Conservation (phyloP, 2,113 vertebrate genomes). For the Dromaius novaehollandiae region DNA sequence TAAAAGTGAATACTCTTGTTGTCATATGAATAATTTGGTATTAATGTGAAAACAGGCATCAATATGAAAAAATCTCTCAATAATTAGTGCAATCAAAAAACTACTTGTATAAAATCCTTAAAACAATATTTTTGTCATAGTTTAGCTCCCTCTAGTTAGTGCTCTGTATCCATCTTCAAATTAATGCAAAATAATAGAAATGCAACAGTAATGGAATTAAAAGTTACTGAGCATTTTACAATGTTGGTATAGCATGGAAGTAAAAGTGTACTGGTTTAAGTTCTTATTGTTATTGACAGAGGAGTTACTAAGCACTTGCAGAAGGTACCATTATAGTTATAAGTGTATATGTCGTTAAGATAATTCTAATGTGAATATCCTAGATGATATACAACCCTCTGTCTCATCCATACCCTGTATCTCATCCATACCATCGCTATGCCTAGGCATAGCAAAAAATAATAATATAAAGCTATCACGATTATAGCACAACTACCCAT, state of each 20-base stretch:
- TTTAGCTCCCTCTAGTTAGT: background rate
- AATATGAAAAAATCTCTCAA: background rate
- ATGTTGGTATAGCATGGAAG: accelerated
- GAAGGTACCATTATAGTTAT: accelerated
- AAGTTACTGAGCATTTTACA: background rate
- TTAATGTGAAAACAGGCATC: background rate
- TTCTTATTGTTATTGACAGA: background rate
- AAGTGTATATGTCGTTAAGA: background rate
- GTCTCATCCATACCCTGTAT: background rate
- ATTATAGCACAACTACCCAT: background rate
- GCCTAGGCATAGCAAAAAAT: background rate
- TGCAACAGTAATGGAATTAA: background rate
- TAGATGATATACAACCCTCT: background rate
- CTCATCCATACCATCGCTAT: background rate
- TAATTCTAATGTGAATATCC: background rate
- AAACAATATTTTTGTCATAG: background rate
- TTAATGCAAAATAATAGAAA: background rate
- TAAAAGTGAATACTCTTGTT: background rate
- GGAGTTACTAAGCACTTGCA: background rate
- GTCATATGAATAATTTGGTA: background rate
- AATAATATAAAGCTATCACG: background rate
- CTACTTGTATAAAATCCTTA: background rate
- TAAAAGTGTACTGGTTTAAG: background rate
- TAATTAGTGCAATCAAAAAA: background rate
- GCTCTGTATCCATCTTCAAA: background rate